phyloP scores from a whole-genome alignment of 2,113 vertebrate genomes.

The Papio anubis region DNA sequence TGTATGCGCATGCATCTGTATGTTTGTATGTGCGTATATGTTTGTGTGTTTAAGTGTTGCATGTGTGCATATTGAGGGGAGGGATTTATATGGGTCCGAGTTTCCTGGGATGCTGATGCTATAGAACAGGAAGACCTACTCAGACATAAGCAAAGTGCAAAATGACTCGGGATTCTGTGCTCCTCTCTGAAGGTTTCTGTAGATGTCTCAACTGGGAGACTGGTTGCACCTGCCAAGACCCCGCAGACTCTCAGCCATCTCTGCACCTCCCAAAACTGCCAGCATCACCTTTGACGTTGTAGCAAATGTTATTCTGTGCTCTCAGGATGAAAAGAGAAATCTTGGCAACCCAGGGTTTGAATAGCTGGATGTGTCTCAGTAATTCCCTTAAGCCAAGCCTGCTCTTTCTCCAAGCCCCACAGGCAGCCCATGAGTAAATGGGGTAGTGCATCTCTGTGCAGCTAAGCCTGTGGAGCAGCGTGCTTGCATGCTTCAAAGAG shows the following conservation, averaged over 20 bases:
- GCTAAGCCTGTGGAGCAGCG: not conserved
- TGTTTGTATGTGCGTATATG: not conserved
- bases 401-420: not conserved
- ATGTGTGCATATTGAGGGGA: fast-evolving
- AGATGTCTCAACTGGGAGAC: not conserved
- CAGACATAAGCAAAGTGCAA: no score
- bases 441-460: not conserved
- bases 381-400: fast-evolving
- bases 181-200: not conserved
- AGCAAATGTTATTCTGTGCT: not conserved
- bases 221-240: not conserved
- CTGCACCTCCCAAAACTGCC: fast-evolving
- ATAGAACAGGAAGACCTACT: not conserved
- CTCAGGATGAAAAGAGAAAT: not conserved
- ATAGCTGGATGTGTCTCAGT: fast-evolving
- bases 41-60: not conserved
- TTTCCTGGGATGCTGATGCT: not conserved
- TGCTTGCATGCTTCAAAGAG: not conserved
- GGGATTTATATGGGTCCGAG: no score
- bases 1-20: not conserved
- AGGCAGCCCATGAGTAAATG: not conserved
- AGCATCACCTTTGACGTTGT: not conserved
- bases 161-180: no score
- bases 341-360: not conserved
- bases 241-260: no score